Evolutionary conservation across 92 coral and sea anemone genomes (phyloP).

Genomic region (Palythoa caribaeorum): DNA sequence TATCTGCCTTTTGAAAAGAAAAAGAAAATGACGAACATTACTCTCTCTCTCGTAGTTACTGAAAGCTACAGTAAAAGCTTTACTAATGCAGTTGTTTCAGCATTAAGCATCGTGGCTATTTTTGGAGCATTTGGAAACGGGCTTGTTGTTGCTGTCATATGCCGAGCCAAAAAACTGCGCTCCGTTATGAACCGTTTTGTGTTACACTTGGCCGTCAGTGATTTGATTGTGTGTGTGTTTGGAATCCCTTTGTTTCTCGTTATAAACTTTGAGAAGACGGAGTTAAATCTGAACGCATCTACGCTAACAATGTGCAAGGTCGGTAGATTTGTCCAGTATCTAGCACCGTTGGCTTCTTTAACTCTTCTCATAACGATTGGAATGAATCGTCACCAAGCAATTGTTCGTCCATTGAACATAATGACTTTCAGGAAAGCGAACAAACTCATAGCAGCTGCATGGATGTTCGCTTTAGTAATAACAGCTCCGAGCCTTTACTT

Average conservation of each 20-base stretch:
- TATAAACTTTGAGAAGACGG: slow-evolving; percentile 66
- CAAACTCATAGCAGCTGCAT: slow-evolving; percentile 76
- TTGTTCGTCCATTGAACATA: slow-evolving; percentile 77
- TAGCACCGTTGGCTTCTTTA: slow-evolving; percentile 86
- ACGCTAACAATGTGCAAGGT: slow-evolving; percentile 65
- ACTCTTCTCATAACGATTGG: slow-evolving; percentile 89
- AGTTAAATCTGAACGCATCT: not conserved
- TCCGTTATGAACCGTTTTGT: slow-evolving; percentile 95
- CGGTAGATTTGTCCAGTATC: slow-evolving; percentile 82
- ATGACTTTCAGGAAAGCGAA: slow-evolving; percentile 85
- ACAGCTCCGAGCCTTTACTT: slow-evolving; percentile 78
- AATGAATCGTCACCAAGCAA: slow-evolving; percentile 83
- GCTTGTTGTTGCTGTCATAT: slow-evolving; percentile 75
- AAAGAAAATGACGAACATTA: slow-evolving; percentile 8
- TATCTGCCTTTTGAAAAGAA: not conserved
- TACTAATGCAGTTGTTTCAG: slow-evolving; percentile 53
- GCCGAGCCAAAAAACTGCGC: slow-evolving; percentile 78
- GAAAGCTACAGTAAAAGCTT: slow-evolving; percentile 60
- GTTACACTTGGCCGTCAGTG: slow-evolving; percentile 84
- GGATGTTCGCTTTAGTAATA: slow-evolving; percentile 74
- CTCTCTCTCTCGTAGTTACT: not conserved
- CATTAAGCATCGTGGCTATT: slow-evolving; percentile 71
- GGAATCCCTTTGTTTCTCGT: slow-evolving; percentile 79
- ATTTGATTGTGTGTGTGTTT: slow-evolving; percentile 76
- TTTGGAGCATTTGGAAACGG: slow-evolving; percentile 82